Conservation (phyloP, 2,888 invertebrate genomes). For the Phalangium opilio region DNA sequence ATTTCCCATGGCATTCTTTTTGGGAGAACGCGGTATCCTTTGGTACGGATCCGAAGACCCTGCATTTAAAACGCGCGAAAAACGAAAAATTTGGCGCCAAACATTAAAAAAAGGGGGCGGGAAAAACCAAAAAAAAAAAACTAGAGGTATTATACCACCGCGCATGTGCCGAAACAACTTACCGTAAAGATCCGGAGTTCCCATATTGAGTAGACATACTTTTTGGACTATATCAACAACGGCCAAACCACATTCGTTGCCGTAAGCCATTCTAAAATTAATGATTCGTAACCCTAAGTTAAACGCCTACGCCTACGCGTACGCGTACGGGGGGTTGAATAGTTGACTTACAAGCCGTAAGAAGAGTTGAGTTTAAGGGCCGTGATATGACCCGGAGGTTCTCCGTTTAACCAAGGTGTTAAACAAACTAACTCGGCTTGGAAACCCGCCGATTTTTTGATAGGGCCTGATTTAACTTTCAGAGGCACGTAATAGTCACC, state of each 20-base stretch:
- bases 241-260: conserved; percentile 88
- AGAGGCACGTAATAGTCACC: conserved; percentile 36
- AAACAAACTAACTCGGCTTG: conserved; percentile 90
- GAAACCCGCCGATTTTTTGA: conserved; percentile 86
- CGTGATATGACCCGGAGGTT: conserved; percentile 68
- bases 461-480: conserved; percentile 54
- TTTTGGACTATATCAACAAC: conserved; percentile 88
- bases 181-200: conserved; percentile 80
- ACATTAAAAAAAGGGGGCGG: no score
- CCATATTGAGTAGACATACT: conserved; percentile 72
- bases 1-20: conserved; percentile 31
- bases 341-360: conserved; percentile 91
- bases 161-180: no score
- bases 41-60: conserved; percentile 65
- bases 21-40: conserved; percentile 59
- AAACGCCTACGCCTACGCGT: neutral
- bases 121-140: no score
- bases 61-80: conserved; percentile 18
- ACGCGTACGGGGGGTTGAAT: neutral
- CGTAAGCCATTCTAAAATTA: conserved; percentile 79
- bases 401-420: conserved; percentile 61
- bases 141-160: no score
- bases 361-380: conserved; percentile 87
- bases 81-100: no score
- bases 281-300: no score